A percentile compares a stretch with the other conserved stretches of the same genome.
Evolutionary conservation across 2,113 vertebrate genomes (phyloP).

Genomic region (Nothocercus julius): DNA sequence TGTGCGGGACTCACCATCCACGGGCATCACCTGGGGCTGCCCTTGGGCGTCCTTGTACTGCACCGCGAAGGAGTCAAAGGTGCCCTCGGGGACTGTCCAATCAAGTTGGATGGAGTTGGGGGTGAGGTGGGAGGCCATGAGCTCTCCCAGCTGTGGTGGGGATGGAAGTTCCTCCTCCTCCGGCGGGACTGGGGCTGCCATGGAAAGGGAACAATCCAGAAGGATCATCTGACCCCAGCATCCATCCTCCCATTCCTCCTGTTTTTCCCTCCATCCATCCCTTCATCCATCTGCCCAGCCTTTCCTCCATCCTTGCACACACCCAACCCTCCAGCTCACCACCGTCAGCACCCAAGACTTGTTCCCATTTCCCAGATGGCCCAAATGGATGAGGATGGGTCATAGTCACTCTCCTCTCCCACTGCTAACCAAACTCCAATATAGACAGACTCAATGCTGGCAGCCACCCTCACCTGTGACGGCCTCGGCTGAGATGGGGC

Average conservation of each 20-base stretch:
- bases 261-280: not conserved
- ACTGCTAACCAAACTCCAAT: too few species aligned
- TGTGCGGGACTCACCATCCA: too few species aligned
- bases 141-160: too few species aligned
- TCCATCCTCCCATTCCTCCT: too few species aligned
- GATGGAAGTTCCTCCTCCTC: too few species aligned
- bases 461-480: constrained; percentile 56
- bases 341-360: not conserved
- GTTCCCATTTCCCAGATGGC: not conserved
- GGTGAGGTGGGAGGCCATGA: not conserved
- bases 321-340: accelerated
- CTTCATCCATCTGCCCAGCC: not conserved
- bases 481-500: constrained; percentile 25
- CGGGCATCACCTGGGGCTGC: not conserved
- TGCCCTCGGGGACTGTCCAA: constrained; percentile 56
- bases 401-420: too few species aligned
- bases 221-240: too few species aligned
- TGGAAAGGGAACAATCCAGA: too few species aligned
- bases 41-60: constrained; percentile 45
- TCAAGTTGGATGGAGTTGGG: accelerated
- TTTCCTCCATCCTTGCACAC: too few species aligned
- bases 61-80: constrained; percentile 62
- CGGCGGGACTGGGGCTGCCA: too few species aligned
- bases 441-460: too few species aligned
- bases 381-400: not conserved